Evolutionary conservation across 2,888 invertebrate genomes (phyloP).

Genomic region (Selenia dentaria): DNA sequence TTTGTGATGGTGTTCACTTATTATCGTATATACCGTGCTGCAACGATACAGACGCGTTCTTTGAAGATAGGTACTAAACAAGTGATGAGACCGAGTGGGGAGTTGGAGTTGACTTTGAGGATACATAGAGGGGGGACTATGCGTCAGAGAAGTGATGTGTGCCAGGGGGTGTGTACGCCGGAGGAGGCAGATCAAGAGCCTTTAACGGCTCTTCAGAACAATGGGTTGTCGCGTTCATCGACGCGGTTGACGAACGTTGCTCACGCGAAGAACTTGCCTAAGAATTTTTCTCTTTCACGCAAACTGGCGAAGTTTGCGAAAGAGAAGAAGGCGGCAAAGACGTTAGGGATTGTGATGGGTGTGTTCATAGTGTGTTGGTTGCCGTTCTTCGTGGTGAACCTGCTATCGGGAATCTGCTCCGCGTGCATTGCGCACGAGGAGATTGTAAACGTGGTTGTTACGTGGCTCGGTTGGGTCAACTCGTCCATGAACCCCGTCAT

Average conservation of each 20-base stretch:
- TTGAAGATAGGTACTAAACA: constrained; percentile 96
- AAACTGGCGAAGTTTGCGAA: constrained; percentile 98
- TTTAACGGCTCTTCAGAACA: constrained; percentile 90
- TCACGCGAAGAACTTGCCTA: constrained; percentile 87
- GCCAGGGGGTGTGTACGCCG: constrained; percentile 86
- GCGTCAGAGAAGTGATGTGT: constrained; percentile 83
- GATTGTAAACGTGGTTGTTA: constrained; percentile 94
- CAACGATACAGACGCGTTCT: constrained; percentile 95
- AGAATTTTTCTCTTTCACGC: constrained; percentile 96
- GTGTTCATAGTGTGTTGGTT: constrained; percentile 99
- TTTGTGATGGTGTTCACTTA: constrained; percentile 99
- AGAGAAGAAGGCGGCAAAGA: constrained; percentile 99
- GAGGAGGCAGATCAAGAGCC: constrained; percentile 90
- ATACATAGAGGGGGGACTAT: constrained; percentile 96
- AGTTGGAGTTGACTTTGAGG: constrained; percentile 93
- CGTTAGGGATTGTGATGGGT: constrained; percentile 98
- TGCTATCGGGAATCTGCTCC: constrained; percentile 95
- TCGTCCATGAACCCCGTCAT: constrained; percentile 99
- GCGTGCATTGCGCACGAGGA: constrained; percentile 95
- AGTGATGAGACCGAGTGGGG: constrained; percentile 93
- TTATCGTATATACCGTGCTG: constrained; percentile 97
- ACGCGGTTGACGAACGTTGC: constrained; percentile 86
- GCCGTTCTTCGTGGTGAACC: constrained; percentile 98
- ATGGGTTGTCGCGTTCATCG: constrained; percentile 89
- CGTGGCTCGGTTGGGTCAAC: constrained; percentile 98